Evolutionary conservation across 2,888 invertebrate genomes (phyloP).

Genomic region (Eupithecia insigniata): DNA sequence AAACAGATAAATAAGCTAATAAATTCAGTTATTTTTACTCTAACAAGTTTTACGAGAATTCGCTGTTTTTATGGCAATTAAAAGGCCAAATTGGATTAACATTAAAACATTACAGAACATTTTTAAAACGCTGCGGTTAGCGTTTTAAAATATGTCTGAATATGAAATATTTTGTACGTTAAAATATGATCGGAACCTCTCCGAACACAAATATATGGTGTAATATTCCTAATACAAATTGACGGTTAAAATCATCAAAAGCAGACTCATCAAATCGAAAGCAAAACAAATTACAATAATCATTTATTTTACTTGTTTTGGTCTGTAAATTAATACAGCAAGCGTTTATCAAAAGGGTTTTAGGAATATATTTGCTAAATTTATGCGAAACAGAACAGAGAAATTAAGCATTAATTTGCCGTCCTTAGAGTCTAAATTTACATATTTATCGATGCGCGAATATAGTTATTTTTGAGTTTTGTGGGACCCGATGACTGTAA

Average conservation of each 20-base stretch:
- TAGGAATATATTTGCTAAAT: constrained; percentile 69
- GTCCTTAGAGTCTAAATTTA: constrained; percentile 69
- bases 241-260: constrained; percentile 53
- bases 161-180: no score
- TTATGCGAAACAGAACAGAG: constrained; percentile 74
- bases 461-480: constrained; percentile 66
- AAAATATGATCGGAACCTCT: background rate
- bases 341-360: constrained; percentile 63
- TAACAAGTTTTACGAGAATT: background rate
- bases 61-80: background rate
- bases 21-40: background rate
- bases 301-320: constrained; percentile 57
- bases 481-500: constrained; percentile 1
- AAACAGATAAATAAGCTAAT: background rate
- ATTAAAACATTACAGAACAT: background rate
- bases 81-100: background rate
- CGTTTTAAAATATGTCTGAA: no score
- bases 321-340: constrained; percentile 59
- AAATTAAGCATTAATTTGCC: constrained; percentile 76
- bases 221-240: constrained; percentile 43
- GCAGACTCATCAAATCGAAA: constrained; percentile 55
- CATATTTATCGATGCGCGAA: constrained; percentile 74
- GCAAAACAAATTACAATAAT: constrained; percentile 39
- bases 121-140: background rate
- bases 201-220: background rate